Base-by-base conservation (phyloP, 2,113 vertebrate genomes). In the Irena cyanogastra region DNA sequence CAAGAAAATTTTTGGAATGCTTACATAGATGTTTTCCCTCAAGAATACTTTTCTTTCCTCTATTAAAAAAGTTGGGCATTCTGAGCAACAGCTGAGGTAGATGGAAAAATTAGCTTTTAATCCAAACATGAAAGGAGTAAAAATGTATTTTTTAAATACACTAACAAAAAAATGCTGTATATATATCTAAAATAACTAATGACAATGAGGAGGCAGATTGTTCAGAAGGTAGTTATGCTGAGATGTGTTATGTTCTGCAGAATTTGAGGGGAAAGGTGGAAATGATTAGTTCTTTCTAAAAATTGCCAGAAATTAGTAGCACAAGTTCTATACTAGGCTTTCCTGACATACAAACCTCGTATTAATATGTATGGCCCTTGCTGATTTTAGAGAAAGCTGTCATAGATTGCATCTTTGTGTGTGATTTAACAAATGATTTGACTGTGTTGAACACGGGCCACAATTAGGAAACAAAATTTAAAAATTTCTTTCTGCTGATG, bases 261-360 rank as follows among this genome's bases (percentile, higher is more conserved):
- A 24, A 66, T 71, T 66, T 66, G 5, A 11, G 1, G 2, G 1
- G 10, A 24, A 47, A 23, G 6, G 2, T 64, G 12, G 6, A 13
- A 33, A 44, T 30, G 1, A 70, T 37, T 41, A 24, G 9, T 45
- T 3, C 0, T 44, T 83, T 89, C 44, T 65, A 68, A 76, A 76
- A 64, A 42, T 42, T 72, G 10, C 6, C 30, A 39, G 16, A 90
- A 87, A 44, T 47, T 61, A n/a, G 7, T 74, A 66, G 15, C 17
- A 37, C 9, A 57, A 6, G 4, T 53, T 91, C 37, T 61, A 8
- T 10, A 13, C 6, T 33, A 50, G 11, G n/a, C 28, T 65, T 70
- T 63, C 22, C 31, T 57, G 18, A 42, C 19, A 35, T 33, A 61
- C 6, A 28, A 82, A 33, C 4, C 3, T 78, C 30, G 26, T 31